Percentiles rank a stretch among this genome's conserved stretches.
phyloP scores from a whole-genome alignment of 2,797 vertebrate species.

The Tapirus indicus region DNA sequence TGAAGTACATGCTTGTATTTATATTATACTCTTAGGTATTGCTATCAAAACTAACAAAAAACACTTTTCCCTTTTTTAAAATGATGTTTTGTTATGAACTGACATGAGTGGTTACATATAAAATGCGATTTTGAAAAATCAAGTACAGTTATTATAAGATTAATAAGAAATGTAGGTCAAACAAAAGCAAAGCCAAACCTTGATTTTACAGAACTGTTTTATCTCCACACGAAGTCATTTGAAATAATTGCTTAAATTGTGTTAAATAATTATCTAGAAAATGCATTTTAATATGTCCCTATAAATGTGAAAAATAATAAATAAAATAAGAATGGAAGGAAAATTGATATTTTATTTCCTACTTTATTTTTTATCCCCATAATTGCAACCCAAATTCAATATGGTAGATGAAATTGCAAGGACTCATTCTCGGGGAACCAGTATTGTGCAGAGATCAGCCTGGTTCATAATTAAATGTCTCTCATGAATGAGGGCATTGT shows the following conservation, averaged over 20 bases:
- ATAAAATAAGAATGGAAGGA: constrained; percentile 22
- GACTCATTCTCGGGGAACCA: constrained; percentile 58
- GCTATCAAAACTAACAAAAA: constrained; percentile 45
- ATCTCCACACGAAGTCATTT: constrained; percentile 16
- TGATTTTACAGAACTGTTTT: constrained; percentile 51
- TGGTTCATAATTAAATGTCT: constrained; percentile 75
- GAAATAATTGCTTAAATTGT: constrained; percentile 31
- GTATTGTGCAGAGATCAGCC: constrained; percentile 57
- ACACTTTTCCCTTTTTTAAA: neutral
- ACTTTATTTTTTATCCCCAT: constrained; percentile 32
- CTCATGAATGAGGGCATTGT: constrained; percentile 37
- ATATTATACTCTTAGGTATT: neutral
- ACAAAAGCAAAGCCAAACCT: constrained; percentile 54
- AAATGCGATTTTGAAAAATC: constrained; percentile 38
- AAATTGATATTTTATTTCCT: constrained; percentile 25
- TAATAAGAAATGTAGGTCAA: constrained; percentile 62
- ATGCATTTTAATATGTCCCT: neutral
- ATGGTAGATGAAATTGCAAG: constrained; percentile 61
- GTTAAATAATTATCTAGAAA: constrained; percentile 42
- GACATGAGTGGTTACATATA: neutral
- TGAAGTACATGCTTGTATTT: neutral
- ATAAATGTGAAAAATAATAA: constrained; percentile 44
- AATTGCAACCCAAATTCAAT: constrained; percentile 60
- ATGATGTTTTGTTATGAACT: constrained; percentile 30
- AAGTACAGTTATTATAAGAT: constrained; percentile 38